Evolutionary conservation across 2,888 invertebrate genomes (phyloP), one percentile per base, ranked within the genome.

Genomic region (Rhopalosiphum nymphaeae): DNA sequence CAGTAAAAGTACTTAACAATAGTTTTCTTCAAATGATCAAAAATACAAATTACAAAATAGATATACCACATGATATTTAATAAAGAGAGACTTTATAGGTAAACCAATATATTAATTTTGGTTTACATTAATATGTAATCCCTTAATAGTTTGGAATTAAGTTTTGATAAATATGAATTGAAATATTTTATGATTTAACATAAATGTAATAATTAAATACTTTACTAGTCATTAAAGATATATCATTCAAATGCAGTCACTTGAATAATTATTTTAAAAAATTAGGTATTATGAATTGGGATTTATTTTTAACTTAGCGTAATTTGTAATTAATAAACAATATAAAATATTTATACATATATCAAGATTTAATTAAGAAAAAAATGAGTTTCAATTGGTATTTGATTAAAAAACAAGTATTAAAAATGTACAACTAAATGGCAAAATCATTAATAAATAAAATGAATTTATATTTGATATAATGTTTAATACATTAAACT

Each of bases 391-490:
- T 29, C 21, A 29, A 86, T 86, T 86, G 44, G 36, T 42, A 36
- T 56, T 56, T 26, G 25, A 26, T 88, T 36, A 36, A 78, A 67
- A 78, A 78, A 78, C 36, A 78, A 9, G 78, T 36, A 78, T 78
- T 78, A 36, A 36, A 36, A 36, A 21, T 78, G 21, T 36, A 36
- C 36, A 78, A 36, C 53, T 56, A 85, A 46, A 91, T 85, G 57
- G 44, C 57, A 46, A 85, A 56, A 91, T 91, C 44, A 44, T 85
- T n/a, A 91, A 85, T 57, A 85, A 46, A 25, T 86, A 57, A 46
- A 57, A n/a, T 91, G 25, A 86, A 91, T 84, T 84, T 53, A 84
- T 91, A 57, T 11, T 91, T 85, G n/a, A 44, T 85, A 13, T 13
- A 89, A 61, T 36, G n/a, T 29, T 53, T 46, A 89, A 90, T 44